Base-by-base conservation (phyloP, 1,140 invertebrate species). In the Odontomachus brunneus region DNA sequence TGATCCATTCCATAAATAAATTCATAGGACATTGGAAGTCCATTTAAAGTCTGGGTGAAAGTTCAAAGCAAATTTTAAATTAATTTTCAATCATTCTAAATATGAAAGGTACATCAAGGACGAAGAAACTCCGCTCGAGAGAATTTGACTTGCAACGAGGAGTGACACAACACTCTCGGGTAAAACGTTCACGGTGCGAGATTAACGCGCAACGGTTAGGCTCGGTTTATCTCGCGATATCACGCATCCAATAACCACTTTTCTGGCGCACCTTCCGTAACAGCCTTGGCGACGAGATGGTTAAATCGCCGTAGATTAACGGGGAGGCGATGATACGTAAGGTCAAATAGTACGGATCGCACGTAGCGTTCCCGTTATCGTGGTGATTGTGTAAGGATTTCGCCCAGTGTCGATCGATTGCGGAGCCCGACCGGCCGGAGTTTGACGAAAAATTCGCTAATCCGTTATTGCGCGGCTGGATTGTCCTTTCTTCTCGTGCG, bases 281-380 rank as follows among this genome's bases (percentile, higher is more conserved):
- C n/a, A 78, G 1, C 63, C 63, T 69, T 69, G 48, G 17, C 3
- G 1, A 49, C 57, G n/a, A 19, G 19, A 73, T 59, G 51, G 29
- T 86, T 76, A 82, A 82, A 44, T 29, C 9, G 38, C 9, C 9
- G 44, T 65, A 29, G 26, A 76, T 85, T 83, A 86, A 65, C 71
- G 4, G 11, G 24, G 38, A 85, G 75, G 78, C 24, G 44, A 48
- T 62, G 24, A 62, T 26, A 44, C 22, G 48, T 66, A 74, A 69
- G 67, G 55, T 59, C 51, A 24, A 15, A 22, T 14, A 14, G 65
- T n/a, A 57, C 22, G 22, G 38, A 67, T 24, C 38, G 60, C n/a
- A n/a, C n/a, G n/a, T n/a, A n/a, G n/a, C 49, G 29, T 55, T 78
- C 49, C 65, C 65, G 75, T 78, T 78, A 78, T 78, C 75, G 5